These are phyloP conservation scores for Stenichneumon culpator DNA, from an alignment of 2,888 invertebrate genomes.

Conservation along the genomic window DNA sequence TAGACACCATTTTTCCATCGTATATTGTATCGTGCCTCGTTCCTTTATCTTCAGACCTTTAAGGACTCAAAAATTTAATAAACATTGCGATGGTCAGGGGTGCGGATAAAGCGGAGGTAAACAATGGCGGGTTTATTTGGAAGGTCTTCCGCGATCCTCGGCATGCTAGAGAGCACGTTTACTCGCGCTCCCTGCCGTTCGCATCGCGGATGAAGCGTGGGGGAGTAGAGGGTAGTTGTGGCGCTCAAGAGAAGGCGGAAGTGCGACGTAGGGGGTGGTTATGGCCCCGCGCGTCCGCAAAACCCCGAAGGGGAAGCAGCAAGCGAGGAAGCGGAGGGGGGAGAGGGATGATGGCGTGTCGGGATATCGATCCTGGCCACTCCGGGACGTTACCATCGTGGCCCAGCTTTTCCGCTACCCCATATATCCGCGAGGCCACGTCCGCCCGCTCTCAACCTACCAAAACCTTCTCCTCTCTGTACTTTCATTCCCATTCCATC, in stretches of 20 bases:
- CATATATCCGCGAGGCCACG: conserved; percentile 64
- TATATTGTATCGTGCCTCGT: background rate
- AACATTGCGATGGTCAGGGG: conserved; percentile 60
- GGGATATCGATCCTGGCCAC: conserved; percentile 80
- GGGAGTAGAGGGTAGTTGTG: conserved; percentile 25
- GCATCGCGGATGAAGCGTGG: conserved; percentile 29
- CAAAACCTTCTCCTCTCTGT: conserved; percentile 36
- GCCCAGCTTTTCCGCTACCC: conserved; percentile 74
- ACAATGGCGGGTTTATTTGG: conserved; percentile 52
- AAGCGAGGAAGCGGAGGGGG: conserved; percentile 55
- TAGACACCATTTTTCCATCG: too few species aligned
- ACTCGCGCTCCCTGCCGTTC: conserved; percentile 48
- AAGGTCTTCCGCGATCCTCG: conserved; percentile 23
- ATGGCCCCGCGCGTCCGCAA: conserved; percentile 62
- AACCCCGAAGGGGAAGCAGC: conserved; percentile 51
- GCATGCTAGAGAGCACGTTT: conserved; percentile 40
- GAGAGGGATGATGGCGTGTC: conserved; percentile 79
- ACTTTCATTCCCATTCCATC: conserved; percentile 34
- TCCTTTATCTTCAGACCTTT: conserved; percentile 12
- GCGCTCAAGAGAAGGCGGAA: conserved; percentile 59
- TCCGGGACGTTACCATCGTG: conserved; percentile 78
- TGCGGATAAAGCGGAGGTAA: conserved; percentile 45
- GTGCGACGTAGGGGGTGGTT: conserved; percentile 58
- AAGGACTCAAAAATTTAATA: conserved; percentile 34
- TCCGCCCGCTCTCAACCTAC: conserved; percentile 50